Percentiles rank a stretch among this genome's conserved stretches.
Conservation (phyloP, 37 sponge, comb jelly and placozoan genomes). For the Corticium candelabrum region DNA sequence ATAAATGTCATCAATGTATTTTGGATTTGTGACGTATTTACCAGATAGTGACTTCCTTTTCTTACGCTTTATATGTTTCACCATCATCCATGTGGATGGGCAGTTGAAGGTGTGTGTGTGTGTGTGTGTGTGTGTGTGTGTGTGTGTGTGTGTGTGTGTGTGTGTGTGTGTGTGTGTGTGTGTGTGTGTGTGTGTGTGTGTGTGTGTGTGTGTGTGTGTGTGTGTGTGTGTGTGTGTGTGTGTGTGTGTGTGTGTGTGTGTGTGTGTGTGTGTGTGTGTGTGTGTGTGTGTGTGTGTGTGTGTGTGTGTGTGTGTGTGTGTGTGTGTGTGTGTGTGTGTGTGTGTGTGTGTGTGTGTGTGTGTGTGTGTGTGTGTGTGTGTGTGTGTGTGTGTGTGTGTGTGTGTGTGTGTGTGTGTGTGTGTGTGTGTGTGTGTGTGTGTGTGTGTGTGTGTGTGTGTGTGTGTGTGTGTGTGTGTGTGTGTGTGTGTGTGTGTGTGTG, state of each 20-base stretch:
- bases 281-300: slow-evolving; percentile 27
- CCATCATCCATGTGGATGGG: too few relatives aligned
- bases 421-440: slow-evolving; percentile 23
- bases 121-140: slow-evolving; percentile 8
- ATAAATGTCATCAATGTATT: too few relatives aligned
- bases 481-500: slow-evolving; percentile 28
- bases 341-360: slow-evolving; percentile 24
- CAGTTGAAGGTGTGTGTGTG: slow-evolving; percentile 6
- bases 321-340: slow-evolving; percentile 26
- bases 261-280: slow-evolving; percentile 27
- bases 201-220: slow-evolving; percentile 18
- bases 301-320: slow-evolving; percentile 23
- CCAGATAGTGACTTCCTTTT: too few relatives aligned
- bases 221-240: slow-evolving; percentile 17
- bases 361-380: slow-evolving; percentile 27
- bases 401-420: slow-evolving; percentile 28
- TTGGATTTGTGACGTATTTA: too few relatives aligned
- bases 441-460: slow-evolving; percentile 28
- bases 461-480: slow-evolving; percentile 28
- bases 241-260: slow-evolving; percentile 24
- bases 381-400: slow-evolving; percentile 28
- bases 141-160: slow-evolving; percentile 18
- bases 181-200: slow-evolving; percentile 19
- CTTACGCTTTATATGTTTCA: too few relatives aligned
- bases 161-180: slow-evolving; percentile 22